Evolutionary conservation across 1,140 invertebrate species (phyloP), one percentile per base, ranked within the genome.

Genomic region (Drosophila eugracilis): DNA sequence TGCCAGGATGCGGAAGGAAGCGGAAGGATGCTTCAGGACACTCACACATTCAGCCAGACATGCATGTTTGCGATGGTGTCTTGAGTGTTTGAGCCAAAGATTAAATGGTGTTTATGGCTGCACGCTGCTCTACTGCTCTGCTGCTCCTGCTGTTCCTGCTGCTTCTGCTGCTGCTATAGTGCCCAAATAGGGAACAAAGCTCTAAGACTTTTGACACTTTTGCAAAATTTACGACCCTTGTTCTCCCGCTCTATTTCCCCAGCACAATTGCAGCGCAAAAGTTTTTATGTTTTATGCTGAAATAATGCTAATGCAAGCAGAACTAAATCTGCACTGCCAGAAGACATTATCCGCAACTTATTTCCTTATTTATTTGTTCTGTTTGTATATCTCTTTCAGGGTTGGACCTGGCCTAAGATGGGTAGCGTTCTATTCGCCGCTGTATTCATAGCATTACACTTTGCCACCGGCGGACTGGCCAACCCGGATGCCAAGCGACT

Each of bases 401-500:
- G 94, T 94, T 94, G 94, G 95, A 95, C 94, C 95, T 95, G 95
- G 94, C 94, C 94, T 95, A 95, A 95, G 94, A 95, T 95, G 95
- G 94, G 93, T 93, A 94, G 94, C 93, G 93, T 93, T 93, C 93
- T 95, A 93, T 94, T 94, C 93, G 94, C 94, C 93, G 93, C 93
- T 94, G 93, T 94, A 92, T 93, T 95, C 93, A 94, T 94, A 93
- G 93, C 93, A 93, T 93, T 93, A 92, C 93, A 93, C 92, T 93
- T 93, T 93, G 92, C 93, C 91, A 93, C 92, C 93, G 93, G 92
- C 92, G 93, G 92, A 92, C 75, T 89, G 91, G 96, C 95, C 90
- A 98, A 98, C 94, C 96, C 96, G 86, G 96, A 98, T 92, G 97
- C 97, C 75, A 98, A 98, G 94, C 94, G 97, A 92, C 95, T 98